Evolutionary conservation across 2,888 invertebrate species (phyloP).

Genomic region (Folsomia manolachei): DNA sequence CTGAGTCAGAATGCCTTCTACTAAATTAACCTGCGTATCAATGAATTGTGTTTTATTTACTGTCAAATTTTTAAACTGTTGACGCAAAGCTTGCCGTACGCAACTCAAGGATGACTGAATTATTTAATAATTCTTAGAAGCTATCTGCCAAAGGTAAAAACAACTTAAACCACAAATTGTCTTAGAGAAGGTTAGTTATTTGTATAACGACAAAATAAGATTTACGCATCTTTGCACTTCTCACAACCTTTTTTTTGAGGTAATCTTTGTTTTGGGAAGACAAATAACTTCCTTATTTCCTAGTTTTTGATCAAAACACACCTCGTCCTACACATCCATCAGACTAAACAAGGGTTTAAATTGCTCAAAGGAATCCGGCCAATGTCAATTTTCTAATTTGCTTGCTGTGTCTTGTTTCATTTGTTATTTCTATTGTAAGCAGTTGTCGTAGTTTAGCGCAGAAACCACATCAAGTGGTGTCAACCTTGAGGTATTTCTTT

Average conservation of each 20-base stretch:
- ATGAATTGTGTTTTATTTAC: too few species aligned
- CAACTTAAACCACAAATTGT: too few species aligned
- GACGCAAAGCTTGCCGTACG: too few species aligned
- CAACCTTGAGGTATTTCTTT: background rate
- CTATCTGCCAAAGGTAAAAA: too few species aligned
- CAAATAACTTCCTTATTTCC: background rate
- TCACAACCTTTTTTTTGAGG: too few species aligned
- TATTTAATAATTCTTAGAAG: too few species aligned
- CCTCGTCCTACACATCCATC: background rate
- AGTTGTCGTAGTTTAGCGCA: background rate
- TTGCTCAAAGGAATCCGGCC: background rate
- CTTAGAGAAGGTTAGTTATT: too few species aligned
- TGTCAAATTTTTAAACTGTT: too few species aligned
- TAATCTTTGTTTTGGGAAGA: background rate
- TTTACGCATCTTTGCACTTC: background rate
- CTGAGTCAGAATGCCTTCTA: background rate
- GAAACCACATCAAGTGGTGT: background rate
- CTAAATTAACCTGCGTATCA: too few species aligned
- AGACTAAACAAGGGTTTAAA: too few species aligned
- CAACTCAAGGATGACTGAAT: too few species aligned
- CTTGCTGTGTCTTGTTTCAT: background rate
- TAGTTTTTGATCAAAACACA: background rate
- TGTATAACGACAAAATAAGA: too few species aligned
- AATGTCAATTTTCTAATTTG: background rate
- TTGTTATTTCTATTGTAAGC: background rate